phyloP scores from a whole-genome alignment of 2,113 vertebrate genomes.

The Rana temporaria region DNA sequence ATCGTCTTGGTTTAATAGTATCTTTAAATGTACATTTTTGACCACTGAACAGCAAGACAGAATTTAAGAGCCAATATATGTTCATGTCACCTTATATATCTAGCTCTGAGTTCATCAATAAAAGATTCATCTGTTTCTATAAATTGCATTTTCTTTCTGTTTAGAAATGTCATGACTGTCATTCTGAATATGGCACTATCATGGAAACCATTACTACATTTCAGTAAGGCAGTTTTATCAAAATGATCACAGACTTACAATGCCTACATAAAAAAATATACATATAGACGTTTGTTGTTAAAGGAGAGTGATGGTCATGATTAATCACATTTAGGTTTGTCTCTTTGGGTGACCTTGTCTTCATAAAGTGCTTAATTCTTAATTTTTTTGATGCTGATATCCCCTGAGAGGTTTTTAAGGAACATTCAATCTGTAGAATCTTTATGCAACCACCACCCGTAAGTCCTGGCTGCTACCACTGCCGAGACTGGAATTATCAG shows the following conservation, averaged over 20 bases:
- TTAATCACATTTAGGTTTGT: neutral
- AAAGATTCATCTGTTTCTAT: neutral
- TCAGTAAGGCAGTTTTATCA: neutral
- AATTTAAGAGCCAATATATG: no score
- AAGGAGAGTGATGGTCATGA: neutral
- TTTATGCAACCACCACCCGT: neutral
- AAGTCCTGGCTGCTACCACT: conserved; percentile 64
- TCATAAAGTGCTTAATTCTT: neutral
- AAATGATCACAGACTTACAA: neutral
- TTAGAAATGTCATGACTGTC: neutral
- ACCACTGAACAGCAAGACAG: neutral
- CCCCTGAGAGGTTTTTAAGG: neutral
- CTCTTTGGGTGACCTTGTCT: neutral
- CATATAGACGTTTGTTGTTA: neutral
- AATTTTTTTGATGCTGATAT: neutral
- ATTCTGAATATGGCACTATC: conserved; percentile 4
- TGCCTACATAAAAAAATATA: neutral
- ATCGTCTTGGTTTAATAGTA: neutral
- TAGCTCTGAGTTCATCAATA: no score
- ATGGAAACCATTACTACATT: neutral
- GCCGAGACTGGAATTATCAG: conserved; percentile 56
- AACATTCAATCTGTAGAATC: conserved; percentile 31
- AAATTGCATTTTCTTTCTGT: neutral
- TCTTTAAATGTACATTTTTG: neutral
- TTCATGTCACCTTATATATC: no score